A percentile compares a stretch with the other conserved stretches of the same genome.
Conservation (phyloP, 92 coral and sea anemone genomes). For the Heliopora coerulea region DNA sequence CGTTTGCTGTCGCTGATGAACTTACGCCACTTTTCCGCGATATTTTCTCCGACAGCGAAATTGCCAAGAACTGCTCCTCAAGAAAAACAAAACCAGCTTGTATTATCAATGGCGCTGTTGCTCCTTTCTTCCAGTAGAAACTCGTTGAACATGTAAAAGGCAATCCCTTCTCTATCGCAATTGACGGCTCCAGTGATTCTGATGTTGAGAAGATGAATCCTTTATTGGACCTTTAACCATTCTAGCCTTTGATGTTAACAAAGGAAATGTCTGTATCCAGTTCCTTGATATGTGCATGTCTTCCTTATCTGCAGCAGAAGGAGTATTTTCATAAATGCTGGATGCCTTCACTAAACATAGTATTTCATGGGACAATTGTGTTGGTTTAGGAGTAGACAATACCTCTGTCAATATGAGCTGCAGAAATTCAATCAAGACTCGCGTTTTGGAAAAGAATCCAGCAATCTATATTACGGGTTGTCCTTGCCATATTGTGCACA, state of each 20-base stretch:
- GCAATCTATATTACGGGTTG: constrained; percentile 55
- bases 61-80: constrained; percentile 22
- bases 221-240: too few relatives aligned
- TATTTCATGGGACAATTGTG: constrained; percentile 49
- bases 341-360: neutral
- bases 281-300: constrained; percentile 41
- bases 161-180: constrained; percentile 23
- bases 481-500: constrained; percentile 51
- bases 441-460: constrained; percentile 48
- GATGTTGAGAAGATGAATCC: constrained; percentile 46
- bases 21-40: constrained; percentile 22
- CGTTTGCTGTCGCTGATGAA: constrained; percentile 34
- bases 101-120: constrained; percentile 32
- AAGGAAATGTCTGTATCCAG: constrained; percentile 3
- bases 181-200: constrained; percentile 22
- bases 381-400: constrained; percentile 40
- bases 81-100: constrained; percentile 41
- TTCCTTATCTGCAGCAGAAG: constrained; percentile 27
- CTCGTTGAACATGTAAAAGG: constrained; percentile 9
- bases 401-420: constrained; percentile 52
- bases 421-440: constrained; percentile 54
- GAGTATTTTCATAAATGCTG: constrained; percentile 3
- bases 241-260: neutral
- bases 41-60: constrained; percentile 35
- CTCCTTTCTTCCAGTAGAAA: constrained; percentile 25